Conservation (phyloP, 2,113 vertebrate species). For the Pycnonotus jocosus region DNA sequence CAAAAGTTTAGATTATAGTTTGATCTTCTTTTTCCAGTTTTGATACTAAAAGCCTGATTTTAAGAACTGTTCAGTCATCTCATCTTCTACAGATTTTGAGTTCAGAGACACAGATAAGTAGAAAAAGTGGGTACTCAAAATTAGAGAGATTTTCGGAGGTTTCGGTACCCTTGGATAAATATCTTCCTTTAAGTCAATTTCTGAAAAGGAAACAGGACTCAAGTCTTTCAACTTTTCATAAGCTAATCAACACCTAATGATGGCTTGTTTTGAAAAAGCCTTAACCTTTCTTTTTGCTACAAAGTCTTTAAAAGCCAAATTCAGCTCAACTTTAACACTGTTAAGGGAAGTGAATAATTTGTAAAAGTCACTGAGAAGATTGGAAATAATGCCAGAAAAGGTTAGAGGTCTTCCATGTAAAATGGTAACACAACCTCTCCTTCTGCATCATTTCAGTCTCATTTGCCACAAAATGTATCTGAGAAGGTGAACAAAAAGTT, state of each 20-base stretch:
- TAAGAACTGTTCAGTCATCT: background rate
- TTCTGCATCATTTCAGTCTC: background rate
- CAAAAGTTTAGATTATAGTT: background rate
- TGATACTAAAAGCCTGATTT: background rate
- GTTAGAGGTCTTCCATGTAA: background rate
- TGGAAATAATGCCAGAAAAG: background rate
- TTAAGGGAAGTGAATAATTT: background rate
- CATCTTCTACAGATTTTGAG: background rate
- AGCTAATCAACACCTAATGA: background rate
- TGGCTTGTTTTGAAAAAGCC: background rate
- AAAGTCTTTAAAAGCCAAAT: background rate
- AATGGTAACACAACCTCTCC: background rate
- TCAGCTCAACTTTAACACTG: background rate
- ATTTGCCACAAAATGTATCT: background rate
- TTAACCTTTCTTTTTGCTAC: background rate
- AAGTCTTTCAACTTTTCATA: background rate
- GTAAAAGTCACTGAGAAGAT: background rate
- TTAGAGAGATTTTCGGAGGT: background rate
- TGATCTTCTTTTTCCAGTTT: background rate
- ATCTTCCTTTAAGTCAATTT: background rate
- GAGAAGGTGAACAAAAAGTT: conserved; percentile 1
- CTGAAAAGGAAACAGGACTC: background rate
- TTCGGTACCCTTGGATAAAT: background rate
- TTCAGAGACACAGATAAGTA: background rate
- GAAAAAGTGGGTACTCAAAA: background rate